A percentile compares a stretch with the other conserved stretches of the same genome.
Conservation (phyloP, 1,140 invertebrate species). For the Venturia canescens region DNA sequence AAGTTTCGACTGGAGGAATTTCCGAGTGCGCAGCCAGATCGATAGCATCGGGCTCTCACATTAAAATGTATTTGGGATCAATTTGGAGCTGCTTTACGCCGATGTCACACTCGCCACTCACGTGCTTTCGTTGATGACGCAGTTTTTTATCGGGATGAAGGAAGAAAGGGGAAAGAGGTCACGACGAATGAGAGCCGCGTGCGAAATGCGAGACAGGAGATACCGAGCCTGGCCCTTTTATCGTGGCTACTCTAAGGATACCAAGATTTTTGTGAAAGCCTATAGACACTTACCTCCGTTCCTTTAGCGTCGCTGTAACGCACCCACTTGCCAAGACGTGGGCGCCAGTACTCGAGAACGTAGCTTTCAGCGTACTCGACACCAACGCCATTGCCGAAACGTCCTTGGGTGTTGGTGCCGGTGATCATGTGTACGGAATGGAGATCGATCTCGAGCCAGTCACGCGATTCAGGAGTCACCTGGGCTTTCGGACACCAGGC, state of each 20-base stretch:
- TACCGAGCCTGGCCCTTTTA: too few species aligned
- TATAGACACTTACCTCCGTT: constrained; percentile 80
- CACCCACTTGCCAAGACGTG: constrained; percentile 84
- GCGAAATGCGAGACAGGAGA: background rate
- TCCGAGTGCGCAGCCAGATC: background rate
- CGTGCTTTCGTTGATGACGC: background rate
- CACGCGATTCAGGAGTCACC: constrained; percentile 83
- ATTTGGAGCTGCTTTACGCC: background rate
- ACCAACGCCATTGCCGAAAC: constrained; percentile 91
- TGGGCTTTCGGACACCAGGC: constrained; percentile 91
- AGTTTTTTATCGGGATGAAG: background rate
- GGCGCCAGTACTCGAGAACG: constrained; percentile 87
- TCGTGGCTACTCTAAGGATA: too few species aligned
- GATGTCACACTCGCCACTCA: background rate
- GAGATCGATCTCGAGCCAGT: constrained; percentile 90
- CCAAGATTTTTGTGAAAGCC: too few species aligned
- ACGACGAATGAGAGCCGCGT: background rate
- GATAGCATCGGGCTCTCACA: background rate
- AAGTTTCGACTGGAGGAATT: background rate
- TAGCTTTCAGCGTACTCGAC: constrained; percentile 88
- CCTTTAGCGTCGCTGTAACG: constrained; percentile 83
- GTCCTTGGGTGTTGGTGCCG: constrained; percentile 89
- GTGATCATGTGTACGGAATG: constrained; percentile 86
- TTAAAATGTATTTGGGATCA: background rate
- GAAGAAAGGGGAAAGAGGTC: background rate